Evolutionary conservation across 2,888 invertebrate species (phyloP).

Genomic region (Caenorhabditis sp.): DNA sequence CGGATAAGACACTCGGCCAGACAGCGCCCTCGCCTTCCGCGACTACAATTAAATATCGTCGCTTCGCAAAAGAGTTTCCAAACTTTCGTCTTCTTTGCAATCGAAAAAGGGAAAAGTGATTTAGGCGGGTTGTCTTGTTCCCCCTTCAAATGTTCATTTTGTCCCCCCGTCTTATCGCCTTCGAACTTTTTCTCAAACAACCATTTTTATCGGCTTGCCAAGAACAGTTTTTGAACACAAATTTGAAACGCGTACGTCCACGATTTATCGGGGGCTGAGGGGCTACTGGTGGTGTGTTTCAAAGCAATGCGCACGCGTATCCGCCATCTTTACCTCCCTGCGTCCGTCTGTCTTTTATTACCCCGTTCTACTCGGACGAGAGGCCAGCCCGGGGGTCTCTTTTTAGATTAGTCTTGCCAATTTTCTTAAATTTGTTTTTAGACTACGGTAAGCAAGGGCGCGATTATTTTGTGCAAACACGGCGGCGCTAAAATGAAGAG

Average conservation of each 20-base stretch:
- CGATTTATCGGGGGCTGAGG: not conserved
- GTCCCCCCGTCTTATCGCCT: conserved; percentile 12
- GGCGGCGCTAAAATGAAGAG: no score
- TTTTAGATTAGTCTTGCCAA: conserved; percentile 28
- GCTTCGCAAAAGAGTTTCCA: conserved; percentile 6
- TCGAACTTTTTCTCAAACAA: conserved; percentile 3
- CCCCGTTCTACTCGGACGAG: not conserved
- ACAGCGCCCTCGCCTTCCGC: conserved; percentile 1
- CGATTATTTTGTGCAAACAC: not conserved
- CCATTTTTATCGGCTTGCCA: not conserved
- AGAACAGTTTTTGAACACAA: not conserved
- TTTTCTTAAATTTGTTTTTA: conserved; percentile 1
- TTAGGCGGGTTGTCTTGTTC: not conserved
- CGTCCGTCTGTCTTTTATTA: conserved; percentile 32
- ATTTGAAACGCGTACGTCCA: conserved; percentile 3
- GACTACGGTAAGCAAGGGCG: no score
- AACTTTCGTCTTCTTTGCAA: not conserved
- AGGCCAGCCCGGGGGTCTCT: not conserved
- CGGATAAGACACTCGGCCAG: conserved; percentile 19
- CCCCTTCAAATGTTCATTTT: not conserved
- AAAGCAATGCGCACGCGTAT: conserved; percentile 16
- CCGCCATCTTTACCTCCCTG: conserved; percentile 19
- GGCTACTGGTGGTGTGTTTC: conserved; percentile 3
- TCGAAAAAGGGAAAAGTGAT: conserved; percentile 1
- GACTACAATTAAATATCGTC: conserved; percentile 16